phyloP scores from a whole-genome alignment of 2,797 vertebrate species.

The Lutra lutra region DNA sequence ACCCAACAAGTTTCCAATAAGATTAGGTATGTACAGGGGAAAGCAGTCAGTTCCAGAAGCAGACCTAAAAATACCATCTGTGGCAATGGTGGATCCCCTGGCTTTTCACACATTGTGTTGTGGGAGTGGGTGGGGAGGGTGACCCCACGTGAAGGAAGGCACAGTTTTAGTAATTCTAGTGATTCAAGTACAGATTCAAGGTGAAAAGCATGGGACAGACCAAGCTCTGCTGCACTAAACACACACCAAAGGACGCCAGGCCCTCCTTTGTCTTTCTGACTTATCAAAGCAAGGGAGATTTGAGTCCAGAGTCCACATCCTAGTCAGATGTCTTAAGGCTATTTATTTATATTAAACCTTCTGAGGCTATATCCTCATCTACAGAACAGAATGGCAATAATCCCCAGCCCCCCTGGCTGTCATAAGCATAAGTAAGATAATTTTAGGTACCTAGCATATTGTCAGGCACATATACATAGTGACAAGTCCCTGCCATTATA shows the following conservation, averaged over 20 bases:
- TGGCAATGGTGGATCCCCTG: background rate
- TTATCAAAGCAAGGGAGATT: background rate
- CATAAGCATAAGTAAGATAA: background rate
- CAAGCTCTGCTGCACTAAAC: background rate
- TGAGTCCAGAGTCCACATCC: background rate
- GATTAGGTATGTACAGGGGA: background rate
- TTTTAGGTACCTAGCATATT: background rate
- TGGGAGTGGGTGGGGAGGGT: background rate
- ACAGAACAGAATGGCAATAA: background rate
- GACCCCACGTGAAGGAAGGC: background rate
- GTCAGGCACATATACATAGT: background rate
- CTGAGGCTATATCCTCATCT: background rate
- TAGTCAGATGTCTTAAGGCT: background rate
- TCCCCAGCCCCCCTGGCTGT: background rate
- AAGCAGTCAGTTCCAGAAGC: background rate
- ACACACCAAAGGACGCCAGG: background rate
- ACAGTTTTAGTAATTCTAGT: background rate
- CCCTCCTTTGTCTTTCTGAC: constrained; percentile 16
- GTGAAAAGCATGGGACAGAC: background rate
- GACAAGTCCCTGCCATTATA: background rate
- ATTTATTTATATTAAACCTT: background rate
- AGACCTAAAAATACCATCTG: constrained; percentile 22
- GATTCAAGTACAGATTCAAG: background rate
- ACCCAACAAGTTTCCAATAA: constrained; percentile 38
- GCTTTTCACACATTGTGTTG: background rate